Conservation (phyloP, 2,797 vertebrate genomes). For the Cyprinella venusta region DNA sequence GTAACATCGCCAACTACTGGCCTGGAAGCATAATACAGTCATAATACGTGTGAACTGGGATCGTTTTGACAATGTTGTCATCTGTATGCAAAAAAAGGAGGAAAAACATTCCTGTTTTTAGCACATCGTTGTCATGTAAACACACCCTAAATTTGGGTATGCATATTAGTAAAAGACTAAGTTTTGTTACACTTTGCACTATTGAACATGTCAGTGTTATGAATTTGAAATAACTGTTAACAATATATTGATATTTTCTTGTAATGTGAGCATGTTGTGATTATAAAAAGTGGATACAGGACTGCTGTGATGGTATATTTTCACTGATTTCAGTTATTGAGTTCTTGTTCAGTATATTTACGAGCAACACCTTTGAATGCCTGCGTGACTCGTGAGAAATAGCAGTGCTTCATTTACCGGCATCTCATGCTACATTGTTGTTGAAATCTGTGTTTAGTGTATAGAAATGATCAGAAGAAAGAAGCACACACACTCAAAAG, state of each 20-base stretch:
- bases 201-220: background rate
- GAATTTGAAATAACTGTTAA: background rate
- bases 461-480: background rate
- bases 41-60: background rate
- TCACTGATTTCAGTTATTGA: no score
- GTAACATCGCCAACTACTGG: background rate
- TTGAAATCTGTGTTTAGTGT: background rate
- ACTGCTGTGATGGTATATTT: background rate
- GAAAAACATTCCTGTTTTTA: background rate
- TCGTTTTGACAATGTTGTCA: background rate
- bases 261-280: background rate
- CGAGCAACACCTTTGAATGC: background rate
- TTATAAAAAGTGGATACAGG: background rate
- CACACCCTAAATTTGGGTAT: background rate
- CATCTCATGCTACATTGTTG: background rate
- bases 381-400: background rate
- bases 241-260: background rate
- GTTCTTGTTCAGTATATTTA: background rate
- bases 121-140: background rate
- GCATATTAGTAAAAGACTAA: background rate
- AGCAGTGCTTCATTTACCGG: background rate
- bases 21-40: background rate
- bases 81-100: background rate
- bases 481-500: slow-evolving; percentile 14
- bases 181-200: background rate